phyloP scores from a whole-genome alignment of 2,113 vertebrate species.

The Nesospiza acunhae region DNA sequence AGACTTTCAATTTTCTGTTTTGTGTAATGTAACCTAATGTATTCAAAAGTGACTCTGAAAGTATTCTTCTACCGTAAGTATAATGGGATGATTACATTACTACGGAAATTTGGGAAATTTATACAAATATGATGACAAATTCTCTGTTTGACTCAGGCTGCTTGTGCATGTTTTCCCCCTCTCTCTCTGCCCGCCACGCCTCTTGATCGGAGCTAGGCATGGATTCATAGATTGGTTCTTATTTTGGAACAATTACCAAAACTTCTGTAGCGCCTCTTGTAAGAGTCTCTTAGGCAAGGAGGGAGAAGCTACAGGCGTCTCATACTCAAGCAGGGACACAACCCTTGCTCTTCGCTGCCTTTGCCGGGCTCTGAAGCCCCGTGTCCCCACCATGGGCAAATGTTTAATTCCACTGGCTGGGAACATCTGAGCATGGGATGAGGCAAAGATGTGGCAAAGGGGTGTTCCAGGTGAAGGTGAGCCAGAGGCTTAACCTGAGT shows the following conservation, averaged over 20 bases:
- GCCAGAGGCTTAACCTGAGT: neutral
- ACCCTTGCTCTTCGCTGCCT: neutral
- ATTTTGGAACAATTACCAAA: neutral
- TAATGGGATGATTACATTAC: neutral
- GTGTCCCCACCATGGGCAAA: accelerated
- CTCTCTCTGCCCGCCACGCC: accelerated
- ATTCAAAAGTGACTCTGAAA: conserved; percentile 16
- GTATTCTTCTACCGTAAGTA: neutral
- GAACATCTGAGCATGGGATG: neutral
- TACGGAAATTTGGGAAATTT: neutral
- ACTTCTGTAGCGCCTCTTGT: neutral
- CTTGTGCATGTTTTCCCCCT: neutral
- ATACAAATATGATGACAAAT: neutral
- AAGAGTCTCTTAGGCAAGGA: neutral
- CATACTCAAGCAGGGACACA: neutral
- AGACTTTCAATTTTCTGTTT: neutral
- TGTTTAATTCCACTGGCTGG: neutral
- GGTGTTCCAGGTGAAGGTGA: neutral
- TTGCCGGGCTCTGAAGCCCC: neutral
- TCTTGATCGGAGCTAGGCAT: neutral
- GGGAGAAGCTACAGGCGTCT: neutral
- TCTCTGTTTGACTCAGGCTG: neutral
- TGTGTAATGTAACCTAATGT: neutral
- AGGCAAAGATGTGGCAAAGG: neutral
- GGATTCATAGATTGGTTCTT: neutral